These are phyloP conservation scores for Dinoponera quadriceps DNA, from an alignment of 1,140 invertebrate species.

Conservation along the genomic window DNA sequence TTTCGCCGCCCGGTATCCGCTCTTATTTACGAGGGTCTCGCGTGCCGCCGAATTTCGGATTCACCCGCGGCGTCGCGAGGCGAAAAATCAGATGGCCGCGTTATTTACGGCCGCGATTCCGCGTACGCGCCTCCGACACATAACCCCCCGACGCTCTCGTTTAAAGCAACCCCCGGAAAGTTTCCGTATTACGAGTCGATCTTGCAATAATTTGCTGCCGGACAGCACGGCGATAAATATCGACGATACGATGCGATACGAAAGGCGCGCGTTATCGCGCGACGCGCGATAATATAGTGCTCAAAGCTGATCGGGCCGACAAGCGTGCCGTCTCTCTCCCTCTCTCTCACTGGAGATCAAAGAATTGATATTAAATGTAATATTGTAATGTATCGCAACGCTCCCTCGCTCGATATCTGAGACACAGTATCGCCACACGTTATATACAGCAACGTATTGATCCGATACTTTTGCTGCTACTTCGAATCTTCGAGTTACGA, in stretches of 20 bases:
- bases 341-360: neutral
- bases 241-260: neutral
- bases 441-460: neutral
- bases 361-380: constrained; percentile 1
- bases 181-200: constrained; percentile 51
- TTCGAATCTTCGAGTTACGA: neutral
- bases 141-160: constrained; percentile 3
- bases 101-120: constrained; percentile 45
- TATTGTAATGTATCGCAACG: constrained; percentile 3
- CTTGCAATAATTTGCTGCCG: constrained; percentile 33
- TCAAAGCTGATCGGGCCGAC: neutral
- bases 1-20: constrained; percentile 71
- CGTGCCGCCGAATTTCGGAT: constrained; percentile 74
- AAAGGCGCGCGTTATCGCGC: neutral
- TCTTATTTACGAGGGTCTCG: constrained; percentile 75
- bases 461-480: neutral
- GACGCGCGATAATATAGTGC: constrained; percentile 27
- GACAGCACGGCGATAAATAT: constrained; percentile 48
- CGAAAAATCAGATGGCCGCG: constrained; percentile 51
- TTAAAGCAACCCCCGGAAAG: constrained; percentile 18
- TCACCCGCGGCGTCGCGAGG: constrained; percentile 66
- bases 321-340: too few relatives aligned
- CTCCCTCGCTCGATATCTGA: neutral
- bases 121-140: constrained; percentile 6
- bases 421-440: neutral